A percentile compares a stretch with the other conserved stretches of the same genome.
Evolutionary conservation across 2,797 vertebrate genomes (phyloP).

Genomic region (Gambusia yucatana): DNA sequence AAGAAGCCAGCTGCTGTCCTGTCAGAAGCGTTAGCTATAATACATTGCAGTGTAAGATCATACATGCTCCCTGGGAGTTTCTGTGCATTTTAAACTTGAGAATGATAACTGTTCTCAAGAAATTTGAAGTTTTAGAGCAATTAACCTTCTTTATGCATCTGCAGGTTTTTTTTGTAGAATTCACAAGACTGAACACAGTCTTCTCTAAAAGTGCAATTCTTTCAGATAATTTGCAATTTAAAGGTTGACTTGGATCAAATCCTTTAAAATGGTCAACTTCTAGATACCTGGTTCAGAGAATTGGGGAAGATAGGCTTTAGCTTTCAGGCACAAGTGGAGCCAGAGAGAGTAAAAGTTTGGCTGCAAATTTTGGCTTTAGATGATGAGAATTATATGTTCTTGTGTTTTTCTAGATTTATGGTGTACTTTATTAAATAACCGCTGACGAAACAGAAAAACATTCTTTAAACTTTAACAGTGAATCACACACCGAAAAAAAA

Average conservation of each 20-base stretch:
- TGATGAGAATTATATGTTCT: constrained; percentile 26
- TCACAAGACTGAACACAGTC: background rate
- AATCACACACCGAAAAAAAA: background rate
- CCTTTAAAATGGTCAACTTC: constrained; percentile 13
- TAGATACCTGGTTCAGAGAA: constrained; percentile 37
- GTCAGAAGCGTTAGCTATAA: constrained; percentile 69
- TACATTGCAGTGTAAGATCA: constrained; percentile 58
- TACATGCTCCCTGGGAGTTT: constrained; percentile 34
- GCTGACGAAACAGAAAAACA: background rate
- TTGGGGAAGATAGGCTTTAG: background rate
- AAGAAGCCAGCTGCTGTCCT: constrained; percentile 73
- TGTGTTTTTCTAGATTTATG: constrained; percentile 31
- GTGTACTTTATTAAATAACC: background rate
- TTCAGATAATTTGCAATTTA: constrained; percentile 7
- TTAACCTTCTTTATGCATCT: background rate
- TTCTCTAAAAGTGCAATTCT: background rate
- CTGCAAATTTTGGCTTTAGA: constrained; percentile 18
- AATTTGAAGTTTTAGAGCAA: constrained; percentile 11
- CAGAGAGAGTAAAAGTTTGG: constrained; percentile 53
- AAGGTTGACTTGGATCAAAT: constrained; percentile 19
- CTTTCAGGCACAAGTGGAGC: constrained; percentile 22
- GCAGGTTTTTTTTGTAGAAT: constrained; percentile 1
- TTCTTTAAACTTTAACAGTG: background rate
- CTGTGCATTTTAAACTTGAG: constrained; percentile 19
- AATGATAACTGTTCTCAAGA: constrained; percentile 21